phyloP scores from a whole-genome alignment of 2,888 invertebrate species.

The Eristalinus sepulchralis region DNA sequence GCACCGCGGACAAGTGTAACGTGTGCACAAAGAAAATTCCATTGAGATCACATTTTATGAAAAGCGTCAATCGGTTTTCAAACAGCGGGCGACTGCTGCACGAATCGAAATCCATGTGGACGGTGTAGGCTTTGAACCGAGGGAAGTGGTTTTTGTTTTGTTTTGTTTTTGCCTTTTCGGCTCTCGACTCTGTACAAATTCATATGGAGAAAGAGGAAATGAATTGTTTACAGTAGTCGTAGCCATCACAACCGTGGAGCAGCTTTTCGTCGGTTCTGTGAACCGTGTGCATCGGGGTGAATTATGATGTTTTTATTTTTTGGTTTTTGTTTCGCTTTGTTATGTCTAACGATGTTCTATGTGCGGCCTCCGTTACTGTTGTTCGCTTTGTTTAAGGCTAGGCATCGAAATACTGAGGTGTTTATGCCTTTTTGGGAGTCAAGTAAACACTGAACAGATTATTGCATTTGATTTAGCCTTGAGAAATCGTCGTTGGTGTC shows the following conservation, averaged over 20 bases:
- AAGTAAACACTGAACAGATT: neutral
- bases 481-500: neutral
- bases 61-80: constrained; percentile 16
- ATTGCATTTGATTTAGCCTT: neutral
- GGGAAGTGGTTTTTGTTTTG: too few species aligned
- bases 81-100: neutral
- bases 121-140: constrained; percentile 14
- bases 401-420: neutral
- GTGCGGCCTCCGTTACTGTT: neutral
- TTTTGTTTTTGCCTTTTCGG: neutral
- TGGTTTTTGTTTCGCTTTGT: neutral
- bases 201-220: neutral
- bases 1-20: constrained; percentile 29
- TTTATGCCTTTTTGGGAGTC: neutral
- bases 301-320: neutral
- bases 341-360: neutral
- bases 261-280: neutral
- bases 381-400: neutral
- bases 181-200: neutral
- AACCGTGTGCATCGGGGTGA: neutral
- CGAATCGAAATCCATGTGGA: neutral
- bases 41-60: constrained; percentile 13
- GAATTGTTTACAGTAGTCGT: constrained; percentile 23
- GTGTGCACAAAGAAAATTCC: constrained; percentile 34
- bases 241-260: neutral